Base-by-base conservation (phyloP, 2,797 vertebrate species). In the Synanceia verrucosa region DNA sequence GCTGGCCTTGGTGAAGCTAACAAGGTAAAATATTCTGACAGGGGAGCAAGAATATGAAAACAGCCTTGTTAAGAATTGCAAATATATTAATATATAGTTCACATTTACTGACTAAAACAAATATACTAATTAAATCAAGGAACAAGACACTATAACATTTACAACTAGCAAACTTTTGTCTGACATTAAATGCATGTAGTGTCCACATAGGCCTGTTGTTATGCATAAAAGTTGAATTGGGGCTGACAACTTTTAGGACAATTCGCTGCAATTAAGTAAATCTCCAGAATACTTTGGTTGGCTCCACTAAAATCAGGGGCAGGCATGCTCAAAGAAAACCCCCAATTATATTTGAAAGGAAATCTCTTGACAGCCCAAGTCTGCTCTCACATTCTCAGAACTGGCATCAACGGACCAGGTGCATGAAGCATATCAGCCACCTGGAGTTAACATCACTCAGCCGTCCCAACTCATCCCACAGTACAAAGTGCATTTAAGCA, bases 331-430 rank as follows among this genome's bases (percentile, higher is more conserved):
- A 79, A 81, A 76, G 39, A 74, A 66, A 84, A 56, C 4, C 23
- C 36, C 28, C 16, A 77, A 71, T 63, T 64, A 61, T 19, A 56
- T 77, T 60, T 82, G 71, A 83, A 85, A 85, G 73, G 53, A 86
- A 82, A 76, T 84, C 64, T 76, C 41, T 70, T 56, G 33, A 89
- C 59, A 74, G 72, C 68, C 70, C 69, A 70, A 70, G 65, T 83
- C 69, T 82, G 77, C 36, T 37, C 58, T 60, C 72, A 63, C 62
- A 65, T 65, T 73, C 61, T 79, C 67, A 73, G 62, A 76, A 59
- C 34, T 65, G 41, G 44, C 52, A 79, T 26, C 44, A 47, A 83
- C 75, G 68, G 60, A 85, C 70, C 52, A 36, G 56, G 64, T 70
- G 58, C 66, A 80, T 59, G 69, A 83, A 81, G 59, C 63, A 73